A percentile compares a stretch with the other conserved stretches of the same genome.
These are phyloP conservation scores for Lamprotornis superbus DNA, from an alignment of 2,113 vertebrate species.

Conservation along the genomic window DNA sequence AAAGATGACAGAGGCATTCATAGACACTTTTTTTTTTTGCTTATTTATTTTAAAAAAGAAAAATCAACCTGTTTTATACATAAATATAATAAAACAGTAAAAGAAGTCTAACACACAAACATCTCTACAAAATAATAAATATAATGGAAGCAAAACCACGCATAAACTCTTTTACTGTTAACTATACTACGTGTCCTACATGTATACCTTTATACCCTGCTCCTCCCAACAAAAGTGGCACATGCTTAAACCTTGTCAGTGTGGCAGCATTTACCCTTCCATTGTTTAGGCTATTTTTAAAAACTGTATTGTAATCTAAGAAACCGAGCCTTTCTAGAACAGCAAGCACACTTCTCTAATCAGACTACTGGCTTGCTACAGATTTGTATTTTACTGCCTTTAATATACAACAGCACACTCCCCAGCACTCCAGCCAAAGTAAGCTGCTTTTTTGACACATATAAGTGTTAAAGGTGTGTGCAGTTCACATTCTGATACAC, in stretches of 20 bases:
- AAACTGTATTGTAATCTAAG: neutral
- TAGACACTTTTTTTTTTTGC: slow-evolving; percentile 78
- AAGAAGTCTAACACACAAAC: slow-evolving; percentile 77
- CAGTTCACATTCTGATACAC: neutral
- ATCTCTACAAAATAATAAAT: slow-evolving; percentile 84
- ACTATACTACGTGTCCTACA: slow-evolving; percentile 61
- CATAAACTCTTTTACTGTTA: slow-evolving; percentile 47
- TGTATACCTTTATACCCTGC: slow-evolving; percentile 66
- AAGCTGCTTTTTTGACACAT: neutral
- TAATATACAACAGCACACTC: slow-evolving; percentile 2
- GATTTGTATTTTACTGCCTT: slow-evolving; percentile 9
- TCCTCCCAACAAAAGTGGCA: slow-evolving; percentile 63
- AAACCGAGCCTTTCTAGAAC: slow-evolving; percentile 36
- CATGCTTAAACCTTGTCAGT: slow-evolving; percentile 3
- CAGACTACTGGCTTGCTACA: neutral
- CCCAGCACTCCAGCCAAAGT: neutral
- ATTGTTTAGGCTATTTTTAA: neutral
- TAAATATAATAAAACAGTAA: slow-evolving; percentile 78
- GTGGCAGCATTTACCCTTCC: slow-evolving; percentile 37
- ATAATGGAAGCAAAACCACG: slow-evolving; percentile 71
- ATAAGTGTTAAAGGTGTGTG: neutral
- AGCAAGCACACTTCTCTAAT: slow-evolving; percentile 60
- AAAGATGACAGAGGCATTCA: slow-evolving; percentile 85
- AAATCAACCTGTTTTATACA: slow-evolving; percentile 78
- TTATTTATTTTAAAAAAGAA: slow-evolving; percentile 83